A percentile compares a stretch with the other conserved stretches of the same genome.
phyloP scores from a whole-genome alignment of 2,888 invertebrate species.

The Drosophila borborema region DNA sequence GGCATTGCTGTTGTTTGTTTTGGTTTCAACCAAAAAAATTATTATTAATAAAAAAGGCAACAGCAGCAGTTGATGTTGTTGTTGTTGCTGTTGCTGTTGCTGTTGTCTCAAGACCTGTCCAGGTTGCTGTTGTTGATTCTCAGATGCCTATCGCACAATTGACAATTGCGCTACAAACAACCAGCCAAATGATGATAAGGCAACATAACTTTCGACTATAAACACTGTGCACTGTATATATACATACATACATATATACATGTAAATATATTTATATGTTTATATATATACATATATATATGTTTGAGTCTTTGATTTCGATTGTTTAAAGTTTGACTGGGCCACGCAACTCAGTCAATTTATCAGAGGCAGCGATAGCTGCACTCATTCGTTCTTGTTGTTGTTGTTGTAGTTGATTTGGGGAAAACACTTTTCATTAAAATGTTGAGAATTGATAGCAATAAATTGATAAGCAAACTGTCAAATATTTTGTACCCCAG shows the following conservation, averaged over 20 bases:
- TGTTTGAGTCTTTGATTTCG: constrained; percentile 50
- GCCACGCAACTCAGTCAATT: constrained; percentile 74
- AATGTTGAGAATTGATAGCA: constrained; percentile 69
- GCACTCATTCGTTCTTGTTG: constrained; percentile 21
- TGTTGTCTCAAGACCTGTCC: constrained; percentile 13
- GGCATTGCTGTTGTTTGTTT: constrained; percentile 38
- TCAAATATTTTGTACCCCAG: constrained; percentile 44
- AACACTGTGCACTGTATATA: constrained; percentile 45
- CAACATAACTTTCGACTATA: constrained; percentile 64
- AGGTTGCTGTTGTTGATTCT: constrained; percentile 16
- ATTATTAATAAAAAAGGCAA: constrained; percentile 51
- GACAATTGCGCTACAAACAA: constrained; percentile 76
- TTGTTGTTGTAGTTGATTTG: constrained; percentile 35
- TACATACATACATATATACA: background rate
- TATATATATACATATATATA: constrained; percentile 11
- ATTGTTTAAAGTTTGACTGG: constrained; percentile 52
- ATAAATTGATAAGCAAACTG: constrained; percentile 77
- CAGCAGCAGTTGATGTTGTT: constrained; percentile 24
- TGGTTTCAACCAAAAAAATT: constrained; percentile 51
- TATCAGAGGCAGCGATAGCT: constrained; percentile 68
- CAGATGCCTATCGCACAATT: constrained; percentile 76
- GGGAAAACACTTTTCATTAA: constrained; percentile 78
- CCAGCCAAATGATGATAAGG: constrained; percentile 66
- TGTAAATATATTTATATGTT: background rate
- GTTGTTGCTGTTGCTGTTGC: constrained; percentile 9